Conservation (phyloP, 2,113 vertebrate species). For the Varanus komodoensis region DNA sequence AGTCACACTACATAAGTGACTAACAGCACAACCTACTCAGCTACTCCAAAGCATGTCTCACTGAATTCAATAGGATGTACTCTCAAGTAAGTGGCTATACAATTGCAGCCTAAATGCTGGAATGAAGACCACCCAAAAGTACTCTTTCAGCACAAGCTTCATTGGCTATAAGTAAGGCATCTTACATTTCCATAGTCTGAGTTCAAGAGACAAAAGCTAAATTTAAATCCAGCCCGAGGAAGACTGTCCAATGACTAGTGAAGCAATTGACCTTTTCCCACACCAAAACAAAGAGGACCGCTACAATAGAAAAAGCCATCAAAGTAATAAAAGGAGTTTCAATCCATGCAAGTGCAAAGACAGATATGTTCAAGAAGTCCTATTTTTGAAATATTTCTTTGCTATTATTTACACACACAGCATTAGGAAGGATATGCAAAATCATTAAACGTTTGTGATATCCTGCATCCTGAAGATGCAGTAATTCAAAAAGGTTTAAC, state of each 20-base stretch:
- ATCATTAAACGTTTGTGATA: background rate
- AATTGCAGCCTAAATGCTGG: background rate
- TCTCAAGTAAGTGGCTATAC: background rate
- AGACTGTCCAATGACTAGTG: background rate
- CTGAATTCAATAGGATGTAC: background rate
- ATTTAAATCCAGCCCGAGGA: background rate
- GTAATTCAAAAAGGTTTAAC: background rate
- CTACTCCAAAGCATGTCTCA: background rate
- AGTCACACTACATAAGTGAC: background rate
- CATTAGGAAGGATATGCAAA: background rate
- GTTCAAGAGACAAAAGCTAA: constrained; percentile 13
- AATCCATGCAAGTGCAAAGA: background rate
- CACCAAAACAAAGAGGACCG: constrained; percentile 12
- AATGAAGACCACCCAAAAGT: background rate
- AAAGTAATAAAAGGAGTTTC: background rate
- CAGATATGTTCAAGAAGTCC: background rate
- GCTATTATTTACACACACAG: background rate
- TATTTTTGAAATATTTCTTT: background rate
- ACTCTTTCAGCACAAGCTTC: background rate
- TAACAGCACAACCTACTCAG: background rate
- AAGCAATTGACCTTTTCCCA: constrained; percentile 28
- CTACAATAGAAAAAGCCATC: background rate
- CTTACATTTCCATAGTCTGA: background rate
- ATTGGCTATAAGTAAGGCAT: background rate
- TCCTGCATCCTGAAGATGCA: background rate